Conservation (phyloP, 2,888 invertebrate genomes). For the Oegoconia quadripuncta region DNA sequence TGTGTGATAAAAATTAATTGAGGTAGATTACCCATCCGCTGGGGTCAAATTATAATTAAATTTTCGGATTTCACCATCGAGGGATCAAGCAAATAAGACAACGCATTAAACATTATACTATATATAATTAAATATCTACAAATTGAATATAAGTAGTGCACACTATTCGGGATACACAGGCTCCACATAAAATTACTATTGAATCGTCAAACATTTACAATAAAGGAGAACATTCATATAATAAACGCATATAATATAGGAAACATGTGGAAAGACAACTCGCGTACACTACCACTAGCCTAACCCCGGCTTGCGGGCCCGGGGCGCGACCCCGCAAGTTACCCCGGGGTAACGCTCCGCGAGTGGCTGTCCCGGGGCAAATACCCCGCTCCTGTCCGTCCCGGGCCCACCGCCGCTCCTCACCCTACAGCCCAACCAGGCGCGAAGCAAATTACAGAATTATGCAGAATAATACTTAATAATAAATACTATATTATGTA, state of each 20-base stretch:
- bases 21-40: constrained; percentile 74
- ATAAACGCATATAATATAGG: constrained; percentile 77
- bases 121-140: constrained; percentile 79
- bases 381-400: constrained; percentile 8
- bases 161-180: constrained; percentile 61
- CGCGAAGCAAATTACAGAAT: constrained; percentile 72
- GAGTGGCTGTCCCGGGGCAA: constrained; percentile 4
- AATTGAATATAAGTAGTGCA: constrained; percentile 74
- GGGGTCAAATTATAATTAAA: constrained; percentile 68
- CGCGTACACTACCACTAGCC: constrained; percentile 46
- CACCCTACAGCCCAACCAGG: constrained; percentile 33
- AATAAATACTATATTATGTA: constrained; percentile 71
- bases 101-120: constrained; percentile 76
- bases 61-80: constrained; percentile 58
- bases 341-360: neutral
- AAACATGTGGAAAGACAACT: constrained; percentile 69
- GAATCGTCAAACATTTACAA: constrained; percentile 73
- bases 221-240: constrained; percentile 76
- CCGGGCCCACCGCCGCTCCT: constrained; percentile 12
- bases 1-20: constrained; percentile 78
- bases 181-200: constrained; percentile 53
- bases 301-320: constrained; percentile 21
- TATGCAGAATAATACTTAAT: constrained; percentile 63
- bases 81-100: constrained; percentile 72
- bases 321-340: neutral